phyloP scores from a whole-genome alignment of 1,140 invertebrate genomes.

The Solenopsis fugax region DNA sequence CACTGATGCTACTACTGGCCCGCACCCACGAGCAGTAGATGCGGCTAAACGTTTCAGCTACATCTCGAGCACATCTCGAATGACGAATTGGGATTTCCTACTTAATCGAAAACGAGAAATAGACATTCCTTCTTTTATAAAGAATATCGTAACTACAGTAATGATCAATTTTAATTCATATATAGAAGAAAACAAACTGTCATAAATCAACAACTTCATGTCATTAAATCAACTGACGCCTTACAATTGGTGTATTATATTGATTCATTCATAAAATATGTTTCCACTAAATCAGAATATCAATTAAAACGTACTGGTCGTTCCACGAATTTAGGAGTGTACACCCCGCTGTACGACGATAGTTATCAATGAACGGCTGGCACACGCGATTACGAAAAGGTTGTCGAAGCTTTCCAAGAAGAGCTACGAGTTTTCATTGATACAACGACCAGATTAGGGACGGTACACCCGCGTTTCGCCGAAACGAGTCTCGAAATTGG shows the following conservation, averaged over 20 bases:
- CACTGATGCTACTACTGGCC: slow-evolving; percentile 67
- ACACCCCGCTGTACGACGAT: slow-evolving; percentile 47
- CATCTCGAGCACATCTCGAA: background rate
- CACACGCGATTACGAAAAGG: slow-evolving; percentile 66
- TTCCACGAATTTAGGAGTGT: slow-evolving; percentile 33
- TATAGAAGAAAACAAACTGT: background rate
- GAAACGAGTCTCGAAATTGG: slow-evolving; percentile 66
- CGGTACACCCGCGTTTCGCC: slow-evolving; percentile 41
- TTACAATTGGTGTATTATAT: background rate
- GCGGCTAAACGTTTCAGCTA: slow-evolving; percentile 58
- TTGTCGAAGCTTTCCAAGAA: slow-evolving; percentile 64
- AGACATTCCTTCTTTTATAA: background rate
- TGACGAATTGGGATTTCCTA: background rate
- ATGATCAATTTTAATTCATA: background rate
- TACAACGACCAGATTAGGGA: slow-evolving; percentile 62
- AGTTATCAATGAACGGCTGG: slow-evolving; percentile 64
- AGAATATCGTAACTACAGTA: background rate
- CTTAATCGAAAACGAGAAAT: background rate
- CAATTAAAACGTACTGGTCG: slow-evolving; percentile 13
- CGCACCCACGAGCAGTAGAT: slow-evolving; percentile 69
- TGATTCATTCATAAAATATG: background rate
- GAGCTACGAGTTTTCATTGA: slow-evolving; percentile 65
- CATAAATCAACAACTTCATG: background rate
- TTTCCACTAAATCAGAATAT: background rate
- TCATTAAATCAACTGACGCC: background rate